Evolutionary conservation across 2,113 vertebrate genomes (phyloP), one percentile per base, ranked within the genome.

Genomic region (Monarcha castaneiventris): DNA sequence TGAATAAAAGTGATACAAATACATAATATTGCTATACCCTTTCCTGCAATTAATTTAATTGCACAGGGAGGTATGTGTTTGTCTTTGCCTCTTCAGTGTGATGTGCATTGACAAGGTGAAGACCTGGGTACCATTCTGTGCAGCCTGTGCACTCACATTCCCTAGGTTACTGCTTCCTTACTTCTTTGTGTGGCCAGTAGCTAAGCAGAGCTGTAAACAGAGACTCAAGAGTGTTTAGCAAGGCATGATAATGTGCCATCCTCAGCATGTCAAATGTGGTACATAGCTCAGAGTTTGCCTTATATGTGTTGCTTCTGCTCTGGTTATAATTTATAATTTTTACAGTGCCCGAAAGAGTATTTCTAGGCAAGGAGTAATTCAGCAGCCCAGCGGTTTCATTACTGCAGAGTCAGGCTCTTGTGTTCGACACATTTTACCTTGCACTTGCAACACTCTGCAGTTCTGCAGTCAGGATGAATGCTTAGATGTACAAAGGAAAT

Each of bases 321-420:
- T 23, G 32, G 90, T 87, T 93, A 88, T 91, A 35, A 94, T 96
- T 95, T 95, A 86, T 91, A 96, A 93, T 93, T 96, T 97, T 96
- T 96, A 97, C 87, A 87, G 89, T 91, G 67, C 92, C 92, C 69
- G 4, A 64, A 97, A 81, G 95, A 88, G 64, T 87, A 88, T 86
- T 93, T 56, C 59, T 61, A 85, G 72, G 79, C 73, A 91, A 83
- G 77, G 61, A 92, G 66, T 83, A 96, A 89, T 95, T 96, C 94
- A 96, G 93, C 91, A 91, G 81, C 62, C 81, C 6, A 6, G 68
- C 52, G 78, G 79, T 96, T 97, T 95, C 92, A 97, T 94, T 95
- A 96, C 89, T 97, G 96, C 96, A 95, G 84, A 97, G 90, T 97
- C 95, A 96, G 95, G 32, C 44, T 95, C 76, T 51, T 64, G 51